phyloP scores from a whole-genome alignment of 92 coral and sea anemone genomes.

The Desmophyllum pertusum region DNA sequence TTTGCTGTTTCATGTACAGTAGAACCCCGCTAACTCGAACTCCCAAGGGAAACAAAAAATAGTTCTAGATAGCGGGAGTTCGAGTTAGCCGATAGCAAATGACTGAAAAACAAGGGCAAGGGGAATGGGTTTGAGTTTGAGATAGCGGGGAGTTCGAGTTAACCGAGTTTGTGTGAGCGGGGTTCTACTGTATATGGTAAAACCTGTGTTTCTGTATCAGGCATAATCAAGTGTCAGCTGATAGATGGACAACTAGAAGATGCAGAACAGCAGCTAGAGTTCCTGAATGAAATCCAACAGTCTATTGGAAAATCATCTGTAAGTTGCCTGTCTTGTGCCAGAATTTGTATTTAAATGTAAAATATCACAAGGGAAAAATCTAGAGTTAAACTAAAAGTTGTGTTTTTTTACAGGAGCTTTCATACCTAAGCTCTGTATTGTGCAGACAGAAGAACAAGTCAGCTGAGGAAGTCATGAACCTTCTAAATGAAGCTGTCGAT shows the following conservation, averaged over 20 bases:
- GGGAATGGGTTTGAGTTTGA: too few species aligned
- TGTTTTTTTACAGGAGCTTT: conserved; percentile 75
- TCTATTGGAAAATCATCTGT: conserved; percentile 99
- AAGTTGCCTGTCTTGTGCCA: conserved; percentile 30
- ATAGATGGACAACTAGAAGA: conserved; percentile 95
- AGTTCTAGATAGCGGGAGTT: too few species aligned
- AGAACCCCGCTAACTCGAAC: too few species aligned
- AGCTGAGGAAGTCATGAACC: conserved; percentile 78
- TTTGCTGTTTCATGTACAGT: too few species aligned
- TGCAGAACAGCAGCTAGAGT: conserved; percentile 98
- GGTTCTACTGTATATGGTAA: too few species aligned
- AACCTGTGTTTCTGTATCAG: conserved; percentile 36
- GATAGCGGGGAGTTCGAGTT: too few species aligned
- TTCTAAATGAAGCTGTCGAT: conserved; percentile 90
- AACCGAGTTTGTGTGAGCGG: too few species aligned
- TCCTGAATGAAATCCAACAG: conserved; percentile 95
- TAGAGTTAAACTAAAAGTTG: background rate
- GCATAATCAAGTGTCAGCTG: conserved; percentile 95
- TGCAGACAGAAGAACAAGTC: conserved; percentile 85
- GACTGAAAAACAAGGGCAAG: too few species aligned
- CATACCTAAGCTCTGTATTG: conserved; percentile 90
- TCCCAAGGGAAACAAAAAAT: too few species aligned
- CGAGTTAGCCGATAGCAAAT: too few species aligned
- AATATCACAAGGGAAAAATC: background rate
- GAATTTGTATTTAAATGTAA: background rate